Evolutionary conservation across 2,888 invertebrate species (phyloP).

Genomic region (Empis stercorea): DNA sequence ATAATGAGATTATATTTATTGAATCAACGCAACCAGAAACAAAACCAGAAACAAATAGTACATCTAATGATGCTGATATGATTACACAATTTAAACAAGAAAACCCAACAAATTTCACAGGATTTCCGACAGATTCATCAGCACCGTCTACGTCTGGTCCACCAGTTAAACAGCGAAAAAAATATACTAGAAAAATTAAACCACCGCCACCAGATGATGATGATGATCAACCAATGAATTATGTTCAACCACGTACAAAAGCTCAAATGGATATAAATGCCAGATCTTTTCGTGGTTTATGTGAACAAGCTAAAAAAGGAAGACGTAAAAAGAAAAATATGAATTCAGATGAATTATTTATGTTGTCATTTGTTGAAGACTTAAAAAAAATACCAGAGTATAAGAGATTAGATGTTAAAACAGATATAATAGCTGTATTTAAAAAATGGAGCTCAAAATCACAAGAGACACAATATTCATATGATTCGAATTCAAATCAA

Average conservation of each 20-base stretch:
- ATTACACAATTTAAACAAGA: background rate
- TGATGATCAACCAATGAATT: background rate
- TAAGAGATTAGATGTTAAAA: slow-evolving; percentile 29
- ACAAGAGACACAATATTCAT: slow-evolving; percentile 21
- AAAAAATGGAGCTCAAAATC: slow-evolving; percentile 22
- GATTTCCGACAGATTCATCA: background rate
- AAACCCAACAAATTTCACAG: background rate
- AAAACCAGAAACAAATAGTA: slow-evolving; percentile 21
- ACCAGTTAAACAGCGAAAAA: background rate
- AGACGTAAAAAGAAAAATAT: background rate
- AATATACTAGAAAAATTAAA: background rate
- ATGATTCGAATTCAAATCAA: slow-evolving; percentile 16
- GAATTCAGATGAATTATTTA: slow-evolving; percentile 30
- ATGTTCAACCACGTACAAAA: background rate
- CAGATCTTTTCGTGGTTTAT: background rate
- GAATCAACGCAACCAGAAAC: slow-evolving; percentile 13
- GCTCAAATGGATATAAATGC: background rate
- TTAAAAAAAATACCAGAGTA: slow-evolving; percentile 32
- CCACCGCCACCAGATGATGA: background rate
- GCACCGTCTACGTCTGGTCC: background rate
- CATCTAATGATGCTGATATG: background rate
- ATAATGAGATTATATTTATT: slow-evolving; percentile 33
- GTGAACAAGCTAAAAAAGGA: background rate
- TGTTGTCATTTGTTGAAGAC: slow-evolving; percentile 30
- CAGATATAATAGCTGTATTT: slow-evolving; percentile 30